Conservation (phyloP, 2,797 vertebrate genomes). For the Pogonophryne albipinna region DNA sequence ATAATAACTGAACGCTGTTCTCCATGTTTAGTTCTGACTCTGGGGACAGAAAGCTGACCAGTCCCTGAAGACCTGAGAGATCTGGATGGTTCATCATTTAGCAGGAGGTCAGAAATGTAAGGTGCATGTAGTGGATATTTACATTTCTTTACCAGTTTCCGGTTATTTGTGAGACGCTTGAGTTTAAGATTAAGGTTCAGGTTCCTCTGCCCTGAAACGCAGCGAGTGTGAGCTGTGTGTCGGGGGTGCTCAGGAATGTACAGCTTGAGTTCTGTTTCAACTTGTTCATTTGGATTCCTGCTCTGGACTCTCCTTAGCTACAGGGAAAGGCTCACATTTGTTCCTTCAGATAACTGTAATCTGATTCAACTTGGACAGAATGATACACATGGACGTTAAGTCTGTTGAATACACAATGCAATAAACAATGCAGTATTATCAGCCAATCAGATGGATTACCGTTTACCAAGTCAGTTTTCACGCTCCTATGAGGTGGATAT, state of each 20-base stretch:
- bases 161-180: not conserved
- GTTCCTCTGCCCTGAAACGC: not conserved
- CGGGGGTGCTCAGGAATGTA: conserved; percentile 60
- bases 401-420: not conserved
- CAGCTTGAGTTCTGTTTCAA: conserved; percentile 55
- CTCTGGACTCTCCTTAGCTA: not conserved
- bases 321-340: not conserved
- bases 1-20: no score
- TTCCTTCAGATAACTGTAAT: not conserved
- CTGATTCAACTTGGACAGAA: not conserved
- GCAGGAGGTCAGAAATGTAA: no score
- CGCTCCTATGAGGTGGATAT: not conserved
- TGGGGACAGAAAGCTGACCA: no score
- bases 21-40: no score
- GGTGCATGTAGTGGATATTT: not conserved
- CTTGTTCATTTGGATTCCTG: conserved; percentile 60
- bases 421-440: not conserved
- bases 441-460: not conserved
- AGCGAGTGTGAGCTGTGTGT: not conserved
- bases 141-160: not conserved
- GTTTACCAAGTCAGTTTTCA: not conserved
- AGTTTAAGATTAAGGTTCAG: not conserved
- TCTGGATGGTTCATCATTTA: no score
- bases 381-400: not conserved
- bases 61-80: no score